A percentile compares a stretch with the other conserved stretches of the same genome.
Evolutionary conservation across 2,113 vertebrate species (phyloP).

Genomic region (Tauraco erythrolophus): DNA sequence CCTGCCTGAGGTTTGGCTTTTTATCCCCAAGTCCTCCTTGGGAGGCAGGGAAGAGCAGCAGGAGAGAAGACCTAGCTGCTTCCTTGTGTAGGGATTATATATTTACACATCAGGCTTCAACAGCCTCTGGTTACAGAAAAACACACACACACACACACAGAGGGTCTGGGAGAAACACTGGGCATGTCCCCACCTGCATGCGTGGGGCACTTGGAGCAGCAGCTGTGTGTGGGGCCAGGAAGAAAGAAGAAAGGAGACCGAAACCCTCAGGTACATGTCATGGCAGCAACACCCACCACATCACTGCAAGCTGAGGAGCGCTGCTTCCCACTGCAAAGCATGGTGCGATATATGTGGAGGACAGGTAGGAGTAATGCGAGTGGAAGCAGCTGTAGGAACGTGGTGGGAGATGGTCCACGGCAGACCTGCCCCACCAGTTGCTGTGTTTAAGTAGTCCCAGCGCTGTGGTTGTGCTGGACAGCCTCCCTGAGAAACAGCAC

Average conservation of each 20-base stretch:
- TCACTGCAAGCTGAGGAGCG: fast-evolving
- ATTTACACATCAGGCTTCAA: constrained; percentile 28
- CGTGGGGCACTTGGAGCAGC: fast-evolving
- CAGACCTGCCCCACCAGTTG: neutral
- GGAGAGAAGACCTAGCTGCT: neutral
- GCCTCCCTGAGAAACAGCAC: neutral
- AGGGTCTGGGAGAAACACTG: neutral
- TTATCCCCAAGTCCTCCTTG: neutral
- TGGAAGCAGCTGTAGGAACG: fast-evolving
- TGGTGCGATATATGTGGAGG: fast-evolving
- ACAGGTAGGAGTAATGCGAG: neutral
- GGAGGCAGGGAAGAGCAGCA: neutral
- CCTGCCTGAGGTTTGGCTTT: neutral
- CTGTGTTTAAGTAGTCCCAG: neutral
- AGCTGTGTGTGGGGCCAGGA: fast-evolving
- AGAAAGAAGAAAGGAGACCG: neutral
- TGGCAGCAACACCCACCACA: fast-evolving
- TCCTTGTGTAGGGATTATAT: neutral
- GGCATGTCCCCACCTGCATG: fast-evolving
- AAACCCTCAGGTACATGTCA: fast-evolving
- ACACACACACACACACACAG: neutral
- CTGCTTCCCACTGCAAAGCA: neutral
- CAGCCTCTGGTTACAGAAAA: neutral
- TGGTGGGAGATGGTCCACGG: fast-evolving
- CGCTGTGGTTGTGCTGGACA: neutral